Evolutionary conservation across 2,113 vertebrate genomes (phyloP).

Genomic region (Corythornis cristatus): DNA sequence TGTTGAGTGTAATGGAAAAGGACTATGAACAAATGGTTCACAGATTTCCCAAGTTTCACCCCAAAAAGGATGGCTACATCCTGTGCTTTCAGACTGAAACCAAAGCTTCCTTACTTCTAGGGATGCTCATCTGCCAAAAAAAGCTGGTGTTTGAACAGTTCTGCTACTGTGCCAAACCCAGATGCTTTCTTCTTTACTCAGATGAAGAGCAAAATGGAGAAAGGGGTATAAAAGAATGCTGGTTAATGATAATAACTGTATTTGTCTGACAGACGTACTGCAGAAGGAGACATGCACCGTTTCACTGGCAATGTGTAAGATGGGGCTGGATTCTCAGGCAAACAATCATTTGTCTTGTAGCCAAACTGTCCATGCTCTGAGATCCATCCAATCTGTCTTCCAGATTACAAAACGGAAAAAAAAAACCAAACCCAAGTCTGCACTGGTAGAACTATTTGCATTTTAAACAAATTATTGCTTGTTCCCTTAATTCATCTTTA

Average conservation of each 20-base stretch:
- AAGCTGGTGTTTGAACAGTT: not conserved
- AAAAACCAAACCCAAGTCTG: not conserved
- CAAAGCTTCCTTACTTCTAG: not conserved
- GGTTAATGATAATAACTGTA: not conserved
- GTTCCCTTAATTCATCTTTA: not conserved
- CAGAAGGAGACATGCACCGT: rapidly evolving
- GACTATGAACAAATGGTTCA: not conserved
- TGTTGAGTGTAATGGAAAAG: not conserved
- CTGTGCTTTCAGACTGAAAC: not conserved
- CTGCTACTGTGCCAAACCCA: not conserved
- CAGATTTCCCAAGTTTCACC: not conserved
- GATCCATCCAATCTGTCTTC: not conserved
- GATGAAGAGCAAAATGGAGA: not conserved
- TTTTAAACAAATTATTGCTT: not conserved
- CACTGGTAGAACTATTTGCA: not conserved
- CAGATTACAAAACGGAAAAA: not conserved
- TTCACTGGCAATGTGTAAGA: not conserved
- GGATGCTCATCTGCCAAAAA: not conserved
- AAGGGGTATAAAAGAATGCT: not conserved
- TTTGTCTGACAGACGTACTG: not conserved
- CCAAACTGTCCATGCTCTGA: not conserved
- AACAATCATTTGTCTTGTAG: not conserved
- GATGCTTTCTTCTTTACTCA: not conserved
- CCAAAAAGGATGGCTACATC: not conserved
- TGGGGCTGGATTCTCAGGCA: not conserved